A percentile compares a stretch with the other conserved stretches of the same genome.
Conservation (phyloP, 1,140 invertebrate species). For the Drosophila ercepeae region DNA sequence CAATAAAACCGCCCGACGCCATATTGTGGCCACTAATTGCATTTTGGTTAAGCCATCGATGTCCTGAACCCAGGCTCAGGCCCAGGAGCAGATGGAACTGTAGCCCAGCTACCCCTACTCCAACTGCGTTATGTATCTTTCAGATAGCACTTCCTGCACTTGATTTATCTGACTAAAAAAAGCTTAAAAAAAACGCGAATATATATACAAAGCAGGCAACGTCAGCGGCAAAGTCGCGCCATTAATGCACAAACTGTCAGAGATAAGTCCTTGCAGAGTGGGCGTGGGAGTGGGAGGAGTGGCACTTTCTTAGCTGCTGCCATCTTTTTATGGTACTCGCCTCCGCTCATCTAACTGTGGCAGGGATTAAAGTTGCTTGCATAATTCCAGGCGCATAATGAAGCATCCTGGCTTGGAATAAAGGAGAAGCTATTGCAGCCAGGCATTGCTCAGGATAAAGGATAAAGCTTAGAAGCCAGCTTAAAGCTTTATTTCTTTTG, state of each 20-base stretch:
- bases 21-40: constrained; percentile 77
- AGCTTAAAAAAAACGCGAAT: not conserved
- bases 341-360: constrained; percentile 38
- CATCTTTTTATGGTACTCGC: constrained; percentile 23
- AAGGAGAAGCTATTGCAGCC: not conserved
- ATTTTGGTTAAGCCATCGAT: constrained; percentile 71
- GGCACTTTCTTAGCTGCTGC: not conserved
- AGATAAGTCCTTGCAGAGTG: constrained; percentile 43
- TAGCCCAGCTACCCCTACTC: not conserved
- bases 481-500: not conserved
- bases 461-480: not conserved
- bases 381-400: constrained; percentile 69
- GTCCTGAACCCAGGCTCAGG: not conserved
- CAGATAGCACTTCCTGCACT: constrained; percentile 30
- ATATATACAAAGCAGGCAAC: constrained; percentile 9
- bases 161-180: constrained; percentile 25
- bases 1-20: constrained; percentile 52
- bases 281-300: constrained; percentile 14
- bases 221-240: constrained; percentile 52
- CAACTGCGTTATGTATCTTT: constrained; percentile 13
- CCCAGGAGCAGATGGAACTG: not conserved
- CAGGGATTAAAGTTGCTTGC: constrained; percentile 71
- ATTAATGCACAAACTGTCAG: constrained; percentile 72
- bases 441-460: not conserved
- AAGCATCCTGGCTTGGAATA: constrained; percentile 31